Evolutionary conservation across 2,888 invertebrate genomes (phyloP).

Genomic region (Cataglyphis altisquamis): DNA sequence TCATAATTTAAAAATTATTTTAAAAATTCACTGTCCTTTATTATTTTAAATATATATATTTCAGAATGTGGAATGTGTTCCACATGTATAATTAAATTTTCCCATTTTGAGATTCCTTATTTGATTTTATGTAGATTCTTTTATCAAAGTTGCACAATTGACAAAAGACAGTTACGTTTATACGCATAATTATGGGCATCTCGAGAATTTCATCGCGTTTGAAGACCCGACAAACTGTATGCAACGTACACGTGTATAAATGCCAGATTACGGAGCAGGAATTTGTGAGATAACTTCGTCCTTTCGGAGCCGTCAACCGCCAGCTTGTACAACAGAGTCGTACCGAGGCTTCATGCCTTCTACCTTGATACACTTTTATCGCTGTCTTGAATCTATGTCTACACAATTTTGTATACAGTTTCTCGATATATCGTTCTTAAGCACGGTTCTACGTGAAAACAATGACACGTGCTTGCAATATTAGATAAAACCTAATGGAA

Average conservation of each 20-base stretch:
- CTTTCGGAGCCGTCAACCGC: slow-evolving; percentile 61
- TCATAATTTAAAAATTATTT: background rate
- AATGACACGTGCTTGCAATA: slow-evolving; percentile 20
- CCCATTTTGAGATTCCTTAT: background rate
- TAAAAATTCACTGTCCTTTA: background rate
- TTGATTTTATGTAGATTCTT: background rate
- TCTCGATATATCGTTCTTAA: slow-evolving; percentile 32
- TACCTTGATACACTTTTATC: slow-evolving; percentile 42
- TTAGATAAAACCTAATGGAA: slow-evolving; percentile 9
- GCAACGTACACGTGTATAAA: slow-evolving; percentile 55
- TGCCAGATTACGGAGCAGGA: slow-evolving; percentile 61
- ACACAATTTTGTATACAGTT: background rate
- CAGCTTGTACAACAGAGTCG: slow-evolving; percentile 50
- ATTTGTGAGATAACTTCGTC: slow-evolving; percentile 76
- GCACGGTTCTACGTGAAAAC: background rate
- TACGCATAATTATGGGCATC: slow-evolving; percentile 76
- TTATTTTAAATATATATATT: background rate
- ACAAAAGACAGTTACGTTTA: slow-evolving; percentile 46
- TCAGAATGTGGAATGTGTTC: background rate
- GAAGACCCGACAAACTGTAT: slow-evolving; percentile 62
- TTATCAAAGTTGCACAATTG: background rate
- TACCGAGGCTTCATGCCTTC: slow-evolving; percentile 29
- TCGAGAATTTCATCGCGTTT: slow-evolving; percentile 58
- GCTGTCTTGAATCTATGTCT: slow-evolving; percentile 34
- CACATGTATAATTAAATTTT: background rate